phyloP scores from a whole-genome alignment of 2,888 invertebrate species.

The Coenonympha arcania region DNA sequence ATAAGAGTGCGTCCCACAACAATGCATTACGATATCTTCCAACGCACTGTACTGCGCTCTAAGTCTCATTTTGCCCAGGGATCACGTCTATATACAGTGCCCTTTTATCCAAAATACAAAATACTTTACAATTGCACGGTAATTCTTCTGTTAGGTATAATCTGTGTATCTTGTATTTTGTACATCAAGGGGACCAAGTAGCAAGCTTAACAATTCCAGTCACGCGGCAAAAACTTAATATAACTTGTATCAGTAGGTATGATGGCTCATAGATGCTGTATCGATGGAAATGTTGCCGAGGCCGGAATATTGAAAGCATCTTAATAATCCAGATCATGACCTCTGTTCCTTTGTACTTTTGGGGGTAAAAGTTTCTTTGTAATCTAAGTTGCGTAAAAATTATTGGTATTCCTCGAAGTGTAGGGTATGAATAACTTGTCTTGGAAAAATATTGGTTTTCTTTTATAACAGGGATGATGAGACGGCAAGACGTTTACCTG shows the following conservation, averaged over 20 bases:
- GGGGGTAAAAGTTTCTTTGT: neutral
- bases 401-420: neutral
- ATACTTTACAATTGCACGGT: too few species aligned
- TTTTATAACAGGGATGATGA: too few species aligned
- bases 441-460: too few species aligned
- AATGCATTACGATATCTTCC: too few species aligned
- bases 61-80: too few species aligned
- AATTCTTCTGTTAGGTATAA: neutral
- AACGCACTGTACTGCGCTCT: too few species aligned
- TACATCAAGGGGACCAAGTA: neutral
- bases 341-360: neutral
- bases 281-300: constrained; percentile 11
- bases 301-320: constrained; percentile 1
- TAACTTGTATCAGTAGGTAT: constrained; percentile 13
- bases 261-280: constrained; percentile 11
- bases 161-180: neutral
- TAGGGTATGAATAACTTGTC: neutral
- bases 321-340: constrained; percentile 6
- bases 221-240: constrained; percentile 20
- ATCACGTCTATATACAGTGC: too few species aligned
- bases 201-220: constrained; percentile 6
- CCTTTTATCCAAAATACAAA: too few species aligned
- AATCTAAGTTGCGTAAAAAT: neutral
- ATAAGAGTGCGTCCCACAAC: too few species aligned
- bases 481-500: too few species aligned